These are phyloP conservation scores for Geodia barretti DNA, from an alignment of 37 sponge, comb jelly and placozoan genomes.

Conservation along the genomic window DNA sequence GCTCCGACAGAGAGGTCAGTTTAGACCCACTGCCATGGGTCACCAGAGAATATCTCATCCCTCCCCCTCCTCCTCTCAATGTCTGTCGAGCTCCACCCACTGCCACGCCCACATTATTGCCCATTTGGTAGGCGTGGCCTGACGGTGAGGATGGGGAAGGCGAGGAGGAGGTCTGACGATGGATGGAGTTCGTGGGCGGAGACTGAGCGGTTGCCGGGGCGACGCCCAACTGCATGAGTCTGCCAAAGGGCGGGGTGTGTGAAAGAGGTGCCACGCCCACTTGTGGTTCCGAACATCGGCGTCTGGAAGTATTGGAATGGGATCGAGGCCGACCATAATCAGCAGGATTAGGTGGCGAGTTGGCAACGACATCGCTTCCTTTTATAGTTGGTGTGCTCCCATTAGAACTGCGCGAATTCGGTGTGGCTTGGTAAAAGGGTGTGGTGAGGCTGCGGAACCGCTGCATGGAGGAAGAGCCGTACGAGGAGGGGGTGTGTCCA, in stretches of 20 bases:
- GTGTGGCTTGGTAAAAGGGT: slow-evolving; percentile 47
- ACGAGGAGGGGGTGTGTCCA: slow-evolving; percentile 10
- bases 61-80: background rate
- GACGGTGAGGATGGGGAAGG: slow-evolving; percentile 22
- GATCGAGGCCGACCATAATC: background rate
- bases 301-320: background rate
- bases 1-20: slow-evolving; percentile 34
- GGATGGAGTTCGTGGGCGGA: background rate
- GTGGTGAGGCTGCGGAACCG: slow-evolving; percentile 35
- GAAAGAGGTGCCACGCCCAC: background rate
- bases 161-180: slow-evolving; percentile 28
- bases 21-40: slow-evolving; percentile 21
- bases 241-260: slow-evolving; percentile 14
- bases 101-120: background rate
- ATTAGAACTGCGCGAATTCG: slow-evolving; percentile 1
- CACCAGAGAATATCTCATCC: background rate
- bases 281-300: background rate
- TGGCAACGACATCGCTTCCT: background rate
- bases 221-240: background rate
- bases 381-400: background rate
- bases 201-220: background rate
- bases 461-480: background rate
- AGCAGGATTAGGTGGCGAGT: background rate
- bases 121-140: background rate
- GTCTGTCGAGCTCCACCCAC: background rate